phyloP scores from a whole-genome alignment of 2,113 vertebrate genomes.

The Bujurquina vittata region DNA sequence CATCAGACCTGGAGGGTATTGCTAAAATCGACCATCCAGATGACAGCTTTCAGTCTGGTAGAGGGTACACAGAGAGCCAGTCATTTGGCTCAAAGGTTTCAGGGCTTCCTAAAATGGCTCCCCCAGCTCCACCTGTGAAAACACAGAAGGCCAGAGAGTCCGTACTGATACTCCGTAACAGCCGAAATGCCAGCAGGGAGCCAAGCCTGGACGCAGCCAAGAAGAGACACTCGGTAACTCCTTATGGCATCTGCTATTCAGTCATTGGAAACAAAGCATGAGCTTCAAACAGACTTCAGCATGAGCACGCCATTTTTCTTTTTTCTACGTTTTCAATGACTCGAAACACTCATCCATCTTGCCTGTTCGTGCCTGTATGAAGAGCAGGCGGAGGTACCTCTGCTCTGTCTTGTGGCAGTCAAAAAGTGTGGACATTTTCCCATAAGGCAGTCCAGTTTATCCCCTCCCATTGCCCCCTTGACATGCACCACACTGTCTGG shows the following conservation, averaged over 20 bases:
- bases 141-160: conserved; percentile 83
- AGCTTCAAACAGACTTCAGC: conserved; percentile 75
- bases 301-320: conserved; percentile 61
- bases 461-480: conserved; percentile 26
- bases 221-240: conserved; percentile 84
- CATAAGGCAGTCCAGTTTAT: conserved; percentile 29
- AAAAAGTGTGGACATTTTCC: conserved; percentile 52
- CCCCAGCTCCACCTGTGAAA: conserved; percentile 81
- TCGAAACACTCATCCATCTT: conserved; percentile 74
- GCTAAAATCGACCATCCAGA: conserved; percentile 56
- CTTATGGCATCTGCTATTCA: conserved; percentile 75
- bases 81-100: conserved; percentile 61
- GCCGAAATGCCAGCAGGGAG: conserved; percentile 76
- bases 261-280: conserved; percentile 81
- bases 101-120: conserved; percentile 72
- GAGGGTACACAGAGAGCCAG: conserved; percentile 62
- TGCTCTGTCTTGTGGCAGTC: conserved; percentile 46
- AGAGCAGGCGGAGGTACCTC: conserved; percentile 57
- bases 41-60: conserved; percentile 34
- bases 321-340: conserved; percentile 68
- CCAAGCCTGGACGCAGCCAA: conserved; percentile 68
- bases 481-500: conserved; percentile 49
- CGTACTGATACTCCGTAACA: conserved; percentile 81
- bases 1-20: conserved; percentile 39
- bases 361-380: conserved; percentile 64